Base-by-base conservation (phyloP, 2,797 vertebrate species). In the Pantherophis vulpinus region DNA sequence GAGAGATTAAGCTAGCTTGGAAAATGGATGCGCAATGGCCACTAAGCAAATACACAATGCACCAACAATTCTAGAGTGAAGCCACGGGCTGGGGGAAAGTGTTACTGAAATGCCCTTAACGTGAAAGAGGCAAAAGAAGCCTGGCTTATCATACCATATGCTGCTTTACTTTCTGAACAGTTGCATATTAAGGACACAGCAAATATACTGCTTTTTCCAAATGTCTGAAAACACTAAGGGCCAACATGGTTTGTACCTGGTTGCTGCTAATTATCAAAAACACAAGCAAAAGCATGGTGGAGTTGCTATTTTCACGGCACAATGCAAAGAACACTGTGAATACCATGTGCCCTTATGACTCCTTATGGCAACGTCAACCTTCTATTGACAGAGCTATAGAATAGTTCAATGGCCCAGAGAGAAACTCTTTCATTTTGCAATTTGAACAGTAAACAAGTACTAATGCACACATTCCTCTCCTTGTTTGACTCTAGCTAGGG, bases 311-410 rank as follows among this genome's bases (percentile, higher is more conserved):
- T 87, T 83, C 18, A 29, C 12, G 58, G 27, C 42, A 88, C 32
- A 79, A 66, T 58, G 29, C 29, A 51, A 83, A 29, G 37, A 61
- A 60, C 12, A 7, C 55, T 91, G 83, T 96, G 95, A 92, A 95
- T 93, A 95, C n/a, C 89, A 94, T 94, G 95, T 93, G 95, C 29
- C 86, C 95, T 94, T 42, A 58, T 95, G 95, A 96, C 16, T 37
- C 32, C 54, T 89, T 92, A 96, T 70, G 94, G 94, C 0, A 1
- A 95, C 93, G 92, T 94, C 95, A 97, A 96, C 94, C 13, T 63
- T 91, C 0, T 94, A 93, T 97, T 96, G 96, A 95, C 95, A 94
- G 3, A 88, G 90, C 88, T 94, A 92, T 74, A 88, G 1, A 88
- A 55, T 42, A 95, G 91, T 93, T 74, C 89, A 83, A 27, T 25